These are phyloP conservation scores for Lethenteron reissneri DNA, from an alignment of 2,113 vertebrate species.

Conservation along the genomic window DNA sequence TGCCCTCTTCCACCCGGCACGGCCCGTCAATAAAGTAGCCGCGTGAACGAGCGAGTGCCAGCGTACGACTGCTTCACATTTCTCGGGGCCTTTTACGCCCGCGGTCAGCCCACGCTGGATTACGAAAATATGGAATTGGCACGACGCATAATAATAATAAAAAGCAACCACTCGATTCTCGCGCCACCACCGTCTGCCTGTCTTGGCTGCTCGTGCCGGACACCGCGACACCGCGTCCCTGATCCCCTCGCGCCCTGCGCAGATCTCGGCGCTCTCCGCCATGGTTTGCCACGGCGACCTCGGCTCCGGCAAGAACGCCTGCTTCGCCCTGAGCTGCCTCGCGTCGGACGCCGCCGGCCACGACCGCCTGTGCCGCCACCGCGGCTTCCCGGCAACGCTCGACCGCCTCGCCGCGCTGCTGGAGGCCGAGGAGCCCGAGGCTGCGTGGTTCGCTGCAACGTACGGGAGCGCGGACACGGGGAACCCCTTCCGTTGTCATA, in stretches of 20 bases:
- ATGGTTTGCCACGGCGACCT: constrained; percentile 15
- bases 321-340: constrained; percentile 20
- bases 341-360: constrained; percentile 16
- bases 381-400: constrained; percentile 13
- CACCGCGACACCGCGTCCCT: neutral
- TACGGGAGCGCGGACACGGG: constrained; percentile 8
- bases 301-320: constrained; percentile 17
- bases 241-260: neutral
- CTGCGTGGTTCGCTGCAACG: constrained; percentile 22
- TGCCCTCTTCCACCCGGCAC: too few species aligned
- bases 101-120: too few species aligned
- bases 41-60: too few species aligned
- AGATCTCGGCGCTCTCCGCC: constrained; percentile 14
- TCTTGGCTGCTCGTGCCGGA: too few species aligned
- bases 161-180: too few species aligned
- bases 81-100: too few species aligned
- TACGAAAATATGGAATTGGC: too few species aligned
- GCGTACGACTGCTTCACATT: too few species aligned
- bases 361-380: constrained; percentile 14
- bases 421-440: constrained; percentile 15
- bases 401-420: constrained; percentile 15
- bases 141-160: too few species aligned
- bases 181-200: too few species aligned
- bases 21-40: too few species aligned
- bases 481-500: too few species aligned